Conservation (phyloP, 2,797 vertebrate species). For the Eulemur albifrons region DNA sequence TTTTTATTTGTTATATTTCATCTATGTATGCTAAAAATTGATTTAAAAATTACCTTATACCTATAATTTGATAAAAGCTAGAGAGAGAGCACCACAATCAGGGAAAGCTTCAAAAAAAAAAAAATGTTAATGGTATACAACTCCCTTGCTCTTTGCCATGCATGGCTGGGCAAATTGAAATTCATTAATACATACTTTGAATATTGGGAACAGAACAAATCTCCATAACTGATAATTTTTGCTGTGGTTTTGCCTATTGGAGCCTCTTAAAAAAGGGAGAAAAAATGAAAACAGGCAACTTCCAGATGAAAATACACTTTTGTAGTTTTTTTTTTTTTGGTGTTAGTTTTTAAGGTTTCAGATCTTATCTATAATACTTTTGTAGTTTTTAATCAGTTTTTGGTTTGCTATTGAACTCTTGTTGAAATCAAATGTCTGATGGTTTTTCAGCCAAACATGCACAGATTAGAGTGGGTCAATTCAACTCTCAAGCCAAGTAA, state of each 20-base stretch:
- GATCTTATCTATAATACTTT: background rate
- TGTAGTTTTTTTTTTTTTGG: background rate
- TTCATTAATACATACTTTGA: background rate
- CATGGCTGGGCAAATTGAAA: background rate
- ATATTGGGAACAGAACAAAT: background rate
- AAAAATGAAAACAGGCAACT: background rate
- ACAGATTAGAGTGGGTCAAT: background rate
- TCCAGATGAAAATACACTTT: background rate
- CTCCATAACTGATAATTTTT: background rate
- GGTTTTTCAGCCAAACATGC: background rate
- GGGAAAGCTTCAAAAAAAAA: background rate
- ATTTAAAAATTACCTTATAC: background rate
- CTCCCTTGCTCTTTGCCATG: background rate
- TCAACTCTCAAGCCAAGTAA: background rate
- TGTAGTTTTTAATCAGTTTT: slow-evolving; percentile 43
- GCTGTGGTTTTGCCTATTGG: background rate
- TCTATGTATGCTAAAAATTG: background rate
- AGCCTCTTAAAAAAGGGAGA: background rate
- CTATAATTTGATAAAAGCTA: slow-evolving; percentile 5
- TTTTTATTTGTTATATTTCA: slow-evolving; percentile 11
- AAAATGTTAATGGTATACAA: background rate
- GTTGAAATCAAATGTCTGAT: slow-evolving; percentile 47
- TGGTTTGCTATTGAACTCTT: slow-evolving; percentile 21
- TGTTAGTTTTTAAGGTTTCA: no score
- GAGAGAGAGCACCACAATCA: background rate